Evolutionary conservation across 2,888 invertebrate genomes (phyloP), one percentile per base, ranked within the genome.

Genomic region (Tetragonula carbonaria): DNA sequence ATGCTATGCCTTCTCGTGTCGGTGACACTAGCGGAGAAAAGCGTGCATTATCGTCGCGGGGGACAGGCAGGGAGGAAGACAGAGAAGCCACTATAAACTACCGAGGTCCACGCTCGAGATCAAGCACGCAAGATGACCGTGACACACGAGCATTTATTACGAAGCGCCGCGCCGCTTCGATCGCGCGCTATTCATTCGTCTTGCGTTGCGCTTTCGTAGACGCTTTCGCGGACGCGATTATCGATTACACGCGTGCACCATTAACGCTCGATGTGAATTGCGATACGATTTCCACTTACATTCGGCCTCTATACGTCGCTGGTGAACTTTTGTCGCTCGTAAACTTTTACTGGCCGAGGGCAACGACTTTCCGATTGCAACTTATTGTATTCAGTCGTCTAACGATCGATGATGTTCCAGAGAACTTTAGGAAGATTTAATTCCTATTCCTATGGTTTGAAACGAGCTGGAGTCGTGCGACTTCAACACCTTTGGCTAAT

Each of bases 1-100:
- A 92, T 92, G 91, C 88, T 92, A 92, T 92, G 92, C 92, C 90
- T 88, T 78, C 86, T 85, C 83, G 85, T 87, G 84, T 79, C 85
- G 81, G 88, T 83, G 90, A 90, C 88, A 86, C 84, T 79, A 86
- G 81, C 75, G 45, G 88, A 85, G 91, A 88, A 90, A 88, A 89
- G 83, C 89, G 91, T 90, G 91, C 90, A 88, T 91, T 91, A 91
- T 91, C 91, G 88, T 87, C 65, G 63, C 62, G 59, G 71, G 65
- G 67, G 57, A 28, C 45, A 28, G 16, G 65, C 18, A 38, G 74
- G 55, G 80, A 57, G 73, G 65, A 77, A 66, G 89, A 85, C 78
- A 82, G 83, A 77, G 80, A 78, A 57, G 66, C 77, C 78, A 38
- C 88, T 84, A 88, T 88, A 89, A 89, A 89, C 75, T 84, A 89